Conservation (phyloP, 2,797 vertebrate genomes). For the Micropoecilia bifurca region DNA sequence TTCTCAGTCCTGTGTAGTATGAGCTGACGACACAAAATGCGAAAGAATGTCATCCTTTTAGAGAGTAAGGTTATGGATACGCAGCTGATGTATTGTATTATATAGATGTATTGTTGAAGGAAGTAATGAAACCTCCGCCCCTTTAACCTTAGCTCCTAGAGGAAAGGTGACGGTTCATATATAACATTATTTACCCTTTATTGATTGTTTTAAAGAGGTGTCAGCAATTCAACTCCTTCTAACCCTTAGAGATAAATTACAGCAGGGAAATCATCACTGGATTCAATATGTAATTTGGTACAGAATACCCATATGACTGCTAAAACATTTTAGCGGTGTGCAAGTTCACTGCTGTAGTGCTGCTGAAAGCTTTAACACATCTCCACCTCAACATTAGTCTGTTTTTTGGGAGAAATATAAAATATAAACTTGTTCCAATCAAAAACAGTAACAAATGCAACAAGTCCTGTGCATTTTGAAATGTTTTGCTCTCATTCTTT, state of each 20-base stretch:
- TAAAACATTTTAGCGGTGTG: conserved; percentile 24
- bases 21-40: conserved; percentile 37
- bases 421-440: not conserved
- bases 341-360: conserved; percentile 19
- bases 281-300: conserved; percentile 57
- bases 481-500: conserved; percentile 20
- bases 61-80: conserved; percentile 27
- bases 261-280: conserved; percentile 27
- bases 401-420: conserved; percentile 24
- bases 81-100: conserved; percentile 18
- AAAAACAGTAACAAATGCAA: not conserved
- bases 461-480: conserved; percentile 20
- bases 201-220: conserved; percentile 29
- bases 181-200: conserved; percentile 25
- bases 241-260: conserved; percentile 19
- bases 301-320: conserved; percentile 34
- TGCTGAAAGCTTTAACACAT: conserved; percentile 19
- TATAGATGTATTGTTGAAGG: conserved; percentile 2
- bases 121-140: conserved; percentile 25
- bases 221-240: conserved; percentile 2
- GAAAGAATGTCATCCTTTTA: conserved; percentile 40
- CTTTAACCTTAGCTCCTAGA: conserved; percentile 30
- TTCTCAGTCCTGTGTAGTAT: conserved; percentile 39
- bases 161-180: conserved; percentile 31
- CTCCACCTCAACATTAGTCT: conserved; percentile 2